These are phyloP conservation scores for Agelastica alni DNA, from an alignment of 2,888 invertebrate species.

Conservation along the genomic window DNA sequence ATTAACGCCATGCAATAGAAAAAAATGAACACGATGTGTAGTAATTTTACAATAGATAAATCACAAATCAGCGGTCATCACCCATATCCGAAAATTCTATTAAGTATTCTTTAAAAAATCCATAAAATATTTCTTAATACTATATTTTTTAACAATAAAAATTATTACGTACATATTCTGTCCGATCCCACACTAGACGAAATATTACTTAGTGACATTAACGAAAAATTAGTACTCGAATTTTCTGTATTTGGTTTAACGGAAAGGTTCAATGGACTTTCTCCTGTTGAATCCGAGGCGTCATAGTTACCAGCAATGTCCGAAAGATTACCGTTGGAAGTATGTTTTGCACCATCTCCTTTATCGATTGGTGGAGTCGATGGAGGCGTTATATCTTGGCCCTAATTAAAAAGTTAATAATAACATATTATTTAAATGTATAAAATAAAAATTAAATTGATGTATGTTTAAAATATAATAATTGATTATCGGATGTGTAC, in stretches of 20 bases:
- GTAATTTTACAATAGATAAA: too few relatives aligned
- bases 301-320: constrained; percentile 45
- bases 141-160: too few relatives aligned
- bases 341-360: constrained; percentile 81
- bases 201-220: constrained; percentile 66
- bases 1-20: too few relatives aligned
- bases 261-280: constrained; percentile 82
- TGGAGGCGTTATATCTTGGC: constrained; percentile 46
- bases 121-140: too few relatives aligned
- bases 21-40: too few relatives aligned
- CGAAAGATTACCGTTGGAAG: constrained; percentile 60
- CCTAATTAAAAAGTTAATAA: constrained; percentile 36
- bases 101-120: too few relatives aligned
- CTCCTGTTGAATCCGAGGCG: constrained; percentile 63
- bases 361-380: constrained; percentile 63
- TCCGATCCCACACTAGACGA: constrained; percentile 58
- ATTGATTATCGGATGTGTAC: too few relatives aligned
- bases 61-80: too few relatives aligned
- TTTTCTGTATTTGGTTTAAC: constrained; percentile 67
- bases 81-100: too few relatives aligned
- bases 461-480: too few relatives aligned
- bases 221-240: constrained; percentile 57
- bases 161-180: constrained; percentile 61
- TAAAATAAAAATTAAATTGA: too few relatives aligned
- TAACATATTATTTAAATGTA: not conserved